Evolutionary conservation across 1,140 invertebrate species (phyloP).

Genomic region (Brachystomella parvula): DNA sequence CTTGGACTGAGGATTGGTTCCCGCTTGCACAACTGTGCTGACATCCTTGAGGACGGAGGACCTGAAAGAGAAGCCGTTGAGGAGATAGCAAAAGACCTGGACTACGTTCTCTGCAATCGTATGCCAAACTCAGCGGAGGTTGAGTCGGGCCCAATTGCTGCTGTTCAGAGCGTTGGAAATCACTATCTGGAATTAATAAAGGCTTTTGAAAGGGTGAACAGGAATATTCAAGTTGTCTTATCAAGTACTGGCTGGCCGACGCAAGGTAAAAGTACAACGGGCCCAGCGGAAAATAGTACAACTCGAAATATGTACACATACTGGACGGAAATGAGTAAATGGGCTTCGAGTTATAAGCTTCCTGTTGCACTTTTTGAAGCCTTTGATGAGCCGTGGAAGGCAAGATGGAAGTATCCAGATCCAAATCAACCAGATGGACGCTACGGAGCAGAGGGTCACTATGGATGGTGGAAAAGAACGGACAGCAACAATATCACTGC

Average conservation of each 20-base stretch:
- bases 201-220: not conserved
- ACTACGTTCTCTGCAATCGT: slow-evolving; percentile 21
- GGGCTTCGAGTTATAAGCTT: not conserved
- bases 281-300: not conserved
- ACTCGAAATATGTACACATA: slow-evolving; percentile 19
- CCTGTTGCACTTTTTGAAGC: slow-evolving; percentile 20
- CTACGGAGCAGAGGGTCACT: slow-evolving; percentile 16
- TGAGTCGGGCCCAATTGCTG: not conserved
- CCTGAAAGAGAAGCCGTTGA: not conserved
- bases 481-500: not conserved
- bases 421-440: not conserved
- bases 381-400: slow-evolving; percentile 17
- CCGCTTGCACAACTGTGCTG: slow-evolving; percentile 14
- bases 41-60: not conserved
- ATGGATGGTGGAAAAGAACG: slow-evolving; percentile 11
- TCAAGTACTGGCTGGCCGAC: slow-evolving; percentile 18
- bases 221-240: slow-evolving; percentile 14
- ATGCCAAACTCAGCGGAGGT: not conserved
- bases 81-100: slow-evolving; percentile 15
- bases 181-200: not conserved
- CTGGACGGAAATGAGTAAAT: slow-evolving; percentile 18
- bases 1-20: slow-evolving; percentile 13
- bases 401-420: not conserved
- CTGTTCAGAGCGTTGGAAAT: not conserved
- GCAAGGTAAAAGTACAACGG: slow-evolving; percentile 10